Evolutionary conservation across 1,140 invertebrate species (phyloP), one percentile per base, ranked within the genome.

Genomic region (Drosophila takahashii): DNA sequence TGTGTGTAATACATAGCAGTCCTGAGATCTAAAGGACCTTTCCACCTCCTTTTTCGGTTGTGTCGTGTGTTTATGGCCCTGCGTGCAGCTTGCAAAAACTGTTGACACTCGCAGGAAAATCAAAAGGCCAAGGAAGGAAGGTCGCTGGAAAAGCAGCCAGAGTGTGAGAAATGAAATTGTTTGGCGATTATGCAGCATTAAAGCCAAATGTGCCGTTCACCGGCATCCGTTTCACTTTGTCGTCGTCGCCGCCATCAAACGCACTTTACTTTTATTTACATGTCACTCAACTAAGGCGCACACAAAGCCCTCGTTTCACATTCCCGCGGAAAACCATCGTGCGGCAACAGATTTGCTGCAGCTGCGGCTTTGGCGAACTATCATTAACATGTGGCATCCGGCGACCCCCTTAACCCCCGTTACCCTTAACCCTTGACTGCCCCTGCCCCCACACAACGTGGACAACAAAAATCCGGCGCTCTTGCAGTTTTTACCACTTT

Each of bases 171-270:
- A 79, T 83, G 79, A 89, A 87, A 87, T 86, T 83, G 84, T 86
- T 89, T 62, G 84, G 84, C 75, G 79, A 89, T 87, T 87, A 87
- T 89, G 76, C 67, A 61, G 76, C 84, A 87, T 87, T 87, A 87
- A 87, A 87, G 84, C 79, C 72, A 87, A 87, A 89, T 87, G 84
- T 89, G 48, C 66, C 80, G 76, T 56, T 13, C 64, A 76, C 36
- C 37, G 39, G 45, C 74, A 78, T 69, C 60, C 50, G 57, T 61
- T 70, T 52, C 34, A 77, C 62, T 66, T 37, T 66, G 47, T 57
- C 67, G 54, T 64, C 54, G 45, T 37, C 45, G n/a, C n/a, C 22
- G 54, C 37, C 45, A 15, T 16, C 26, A 59, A 59, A 73, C 79
- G 79, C 65, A 86, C 81, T 86, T 87, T 62, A 83, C 72, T 87